These are phyloP conservation scores for Andrena fulva DNA, from an alignment of 2,888 invertebrate genomes.

Conservation along the genomic window DNA sequence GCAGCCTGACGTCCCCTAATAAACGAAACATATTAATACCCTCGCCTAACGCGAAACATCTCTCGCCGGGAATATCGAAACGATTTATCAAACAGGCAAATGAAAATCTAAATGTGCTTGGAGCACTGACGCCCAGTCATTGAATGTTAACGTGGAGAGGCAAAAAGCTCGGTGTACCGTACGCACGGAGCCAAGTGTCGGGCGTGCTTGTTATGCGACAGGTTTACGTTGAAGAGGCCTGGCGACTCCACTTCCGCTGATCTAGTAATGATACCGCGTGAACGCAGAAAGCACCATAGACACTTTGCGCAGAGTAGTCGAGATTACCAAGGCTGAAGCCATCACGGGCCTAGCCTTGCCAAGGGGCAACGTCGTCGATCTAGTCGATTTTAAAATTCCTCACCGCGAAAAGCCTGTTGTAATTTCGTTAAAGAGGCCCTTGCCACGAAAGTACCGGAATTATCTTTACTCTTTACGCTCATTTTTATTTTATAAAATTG, in stretches of 20 bases:
- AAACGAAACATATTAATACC: not conserved
- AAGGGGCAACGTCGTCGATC: slow-evolving; percentile 4
- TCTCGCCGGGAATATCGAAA: not conserved
- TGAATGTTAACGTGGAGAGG: slow-evolving; percentile 23
- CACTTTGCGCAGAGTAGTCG: slow-evolving; percentile 18
- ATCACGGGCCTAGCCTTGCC: slow-evolving; percentile 2
- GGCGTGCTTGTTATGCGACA: slow-evolving; percentile 41
- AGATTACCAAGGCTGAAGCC: slow-evolving; percentile 17
- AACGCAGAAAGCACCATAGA: slow-evolving; percentile 13
- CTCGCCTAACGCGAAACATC: not conserved
- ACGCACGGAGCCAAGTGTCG: slow-evolving; percentile 34
- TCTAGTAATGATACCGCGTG: slow-evolving; percentile 50
- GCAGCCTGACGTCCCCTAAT: too few relatives aligned
- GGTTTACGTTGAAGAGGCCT: slow-evolving; percentile 35
- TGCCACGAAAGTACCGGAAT: not conserved
- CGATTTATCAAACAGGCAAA: slow-evolving; percentile 27
- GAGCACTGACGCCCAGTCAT: slow-evolving; percentile 2
- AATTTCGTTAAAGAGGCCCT: not conserved
- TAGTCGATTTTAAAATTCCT: slow-evolving; percentile 20
- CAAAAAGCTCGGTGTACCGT: slow-evolving; percentile 35
- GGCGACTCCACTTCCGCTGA: slow-evolving; percentile 50
- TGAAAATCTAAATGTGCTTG: slow-evolving; percentile 27
- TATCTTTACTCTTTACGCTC: not conserved
- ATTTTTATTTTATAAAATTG: not conserved
- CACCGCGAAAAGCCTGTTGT: not conserved